These are phyloP conservation scores for Apodemus sylvaticus DNA, from an alignment of 2,113 vertebrate species.

Conservation along the genomic window DNA sequence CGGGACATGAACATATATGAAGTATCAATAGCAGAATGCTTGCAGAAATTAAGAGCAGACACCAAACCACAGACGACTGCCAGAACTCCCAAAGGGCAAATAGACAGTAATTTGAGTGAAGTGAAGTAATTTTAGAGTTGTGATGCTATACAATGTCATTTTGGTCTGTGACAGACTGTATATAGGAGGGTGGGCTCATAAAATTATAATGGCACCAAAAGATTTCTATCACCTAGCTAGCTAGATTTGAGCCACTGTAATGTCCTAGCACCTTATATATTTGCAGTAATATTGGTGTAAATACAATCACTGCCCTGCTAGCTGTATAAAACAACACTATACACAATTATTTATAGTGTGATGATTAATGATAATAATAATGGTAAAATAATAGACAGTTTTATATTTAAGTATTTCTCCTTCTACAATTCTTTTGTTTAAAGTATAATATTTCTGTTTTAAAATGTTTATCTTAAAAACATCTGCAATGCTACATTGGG, in stretches of 20 bases:
- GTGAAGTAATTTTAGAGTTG: neutral
- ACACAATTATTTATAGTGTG: neutral
- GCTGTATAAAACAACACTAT: neutral
- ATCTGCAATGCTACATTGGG: neutral
- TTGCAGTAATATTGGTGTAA: neutral
- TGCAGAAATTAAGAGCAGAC: neutral
- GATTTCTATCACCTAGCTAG: neutral
- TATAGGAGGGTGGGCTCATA: neutral
- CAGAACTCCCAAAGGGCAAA: neutral
- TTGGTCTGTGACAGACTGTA: neutral
- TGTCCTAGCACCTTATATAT: neutral
- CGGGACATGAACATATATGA: too few relatives aligned
- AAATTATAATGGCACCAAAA: neutral
- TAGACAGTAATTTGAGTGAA: neutral
- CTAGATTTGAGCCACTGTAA: too few relatives aligned
- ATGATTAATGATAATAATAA: neutral
- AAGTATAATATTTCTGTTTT: neutral
- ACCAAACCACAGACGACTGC: neutral
- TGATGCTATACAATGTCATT: neutral
- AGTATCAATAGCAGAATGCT: neutral
- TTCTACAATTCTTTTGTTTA: neutral
- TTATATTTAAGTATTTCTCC: neutral
- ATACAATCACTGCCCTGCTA: neutral
- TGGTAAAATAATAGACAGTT: too few relatives aligned
- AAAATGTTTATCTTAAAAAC: neutral